Evolutionary conservation across 1,140 invertebrate species (phyloP).

Genomic region (Brachionus calyciflorus): DNA sequence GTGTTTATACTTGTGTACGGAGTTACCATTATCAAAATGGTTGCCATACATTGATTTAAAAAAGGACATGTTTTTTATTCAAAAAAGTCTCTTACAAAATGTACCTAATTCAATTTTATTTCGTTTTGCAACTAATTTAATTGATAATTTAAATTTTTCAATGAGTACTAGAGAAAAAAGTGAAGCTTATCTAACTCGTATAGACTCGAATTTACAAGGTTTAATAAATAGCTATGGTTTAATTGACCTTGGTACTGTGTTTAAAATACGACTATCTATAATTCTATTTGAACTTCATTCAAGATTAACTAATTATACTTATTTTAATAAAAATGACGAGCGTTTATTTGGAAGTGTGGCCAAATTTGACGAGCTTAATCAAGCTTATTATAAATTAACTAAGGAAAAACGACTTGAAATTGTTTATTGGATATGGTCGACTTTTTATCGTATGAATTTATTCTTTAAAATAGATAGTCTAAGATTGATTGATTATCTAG

Average conservation of each 20-base stretch:
- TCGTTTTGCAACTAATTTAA: background rate
- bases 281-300: conserved; percentile 46
- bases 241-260: background rate
- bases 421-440: conserved; percentile 27
- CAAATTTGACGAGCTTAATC: background rate
- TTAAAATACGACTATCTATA: conserved; percentile 26
- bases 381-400: background rate
- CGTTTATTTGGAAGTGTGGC: background rate
- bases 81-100: conserved; percentile 11
- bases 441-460: conserved; percentile 25
- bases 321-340: background rate
- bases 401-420: conserved; percentile 27
- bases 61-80: conserved; percentile 31
- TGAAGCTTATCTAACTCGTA: background rate
- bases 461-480: conserved; percentile 18
- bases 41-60: conserved; percentile 11
- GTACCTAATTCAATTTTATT: conserved; percentile 39
- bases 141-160: conserved; percentile 30
- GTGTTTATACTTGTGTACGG: background rate
- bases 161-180: conserved; percentile 5
- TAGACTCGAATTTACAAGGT: background rate
- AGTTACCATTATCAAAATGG: conserved; percentile 32
- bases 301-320: conserved; percentile 15
- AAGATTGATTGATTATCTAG: conserved; percentile 3
- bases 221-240: background rate